Evolutionary conservation across 2,888 invertebrate genomes (phyloP).

Genomic region (Celastrina argiolus): DNA sequence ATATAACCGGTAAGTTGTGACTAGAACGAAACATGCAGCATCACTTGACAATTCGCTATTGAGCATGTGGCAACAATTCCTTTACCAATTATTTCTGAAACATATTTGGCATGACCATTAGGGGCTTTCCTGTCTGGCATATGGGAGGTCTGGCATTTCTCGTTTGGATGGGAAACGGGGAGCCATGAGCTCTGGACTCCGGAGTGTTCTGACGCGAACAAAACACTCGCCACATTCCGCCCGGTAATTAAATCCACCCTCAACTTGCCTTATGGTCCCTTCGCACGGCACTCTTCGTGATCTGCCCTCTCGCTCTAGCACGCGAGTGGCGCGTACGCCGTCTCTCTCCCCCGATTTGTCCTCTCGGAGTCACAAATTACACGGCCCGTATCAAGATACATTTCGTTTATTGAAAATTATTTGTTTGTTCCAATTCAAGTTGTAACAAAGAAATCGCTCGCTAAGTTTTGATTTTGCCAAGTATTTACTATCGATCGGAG

Average conservation of each 20-base stretch:
- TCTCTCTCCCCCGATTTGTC: conserved; percentile 15
- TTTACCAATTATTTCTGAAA: too few species aligned
- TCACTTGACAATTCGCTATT: too few species aligned
- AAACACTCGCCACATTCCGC: conserved; percentile 22
- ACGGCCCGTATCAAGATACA: conserved; percentile 1
- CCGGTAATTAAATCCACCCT: conserved; percentile 24
- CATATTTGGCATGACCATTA: too few species aligned
- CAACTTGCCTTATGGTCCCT: conserved; percentile 22
- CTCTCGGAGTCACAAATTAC: neutral
- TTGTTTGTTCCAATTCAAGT: neutral
- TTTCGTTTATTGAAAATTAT: conserved; percentile 7
- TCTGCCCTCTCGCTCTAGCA: conserved; percentile 14
- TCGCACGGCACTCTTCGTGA: conserved; percentile 26
- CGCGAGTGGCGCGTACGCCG: neutral
- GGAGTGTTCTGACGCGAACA: neutral
- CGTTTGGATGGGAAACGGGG: neutral
- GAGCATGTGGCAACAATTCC: too few species aligned
- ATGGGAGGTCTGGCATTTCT: neutral
- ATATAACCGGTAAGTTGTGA: too few species aligned
- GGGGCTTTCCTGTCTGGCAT: neutral
- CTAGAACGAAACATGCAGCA: too few species aligned
- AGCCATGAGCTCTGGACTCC: neutral
- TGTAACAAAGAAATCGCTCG: neutral
- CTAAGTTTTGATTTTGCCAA: neutral
- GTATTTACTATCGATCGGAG: too few species aligned